Evolutionary conservation across 2,888 invertebrate species (phyloP), one percentile per base, ranked within the genome.

Genomic region (Stenoptilia bipunctidactyla): DNA sequence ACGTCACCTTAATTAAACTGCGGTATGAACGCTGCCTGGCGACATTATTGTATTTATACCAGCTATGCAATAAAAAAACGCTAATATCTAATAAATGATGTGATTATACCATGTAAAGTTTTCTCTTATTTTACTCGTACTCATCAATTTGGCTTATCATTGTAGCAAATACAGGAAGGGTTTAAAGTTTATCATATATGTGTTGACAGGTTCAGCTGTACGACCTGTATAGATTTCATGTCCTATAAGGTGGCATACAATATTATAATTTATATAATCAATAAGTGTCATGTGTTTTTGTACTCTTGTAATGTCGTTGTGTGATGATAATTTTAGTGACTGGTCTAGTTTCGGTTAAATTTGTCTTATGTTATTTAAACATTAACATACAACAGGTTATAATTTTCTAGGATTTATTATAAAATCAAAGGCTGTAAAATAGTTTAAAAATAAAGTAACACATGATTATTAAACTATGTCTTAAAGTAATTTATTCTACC

Each of bases 61-160:
- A 57, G 50, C 50, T 52, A 52, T 58, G 53, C 55, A 56, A 60
- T 56, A 54, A 30, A 30, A n/a, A 5, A 5, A 8, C 30, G 30
- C 12, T 55, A 56, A 54, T 56, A 55, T 27, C 53, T 56, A 61
- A 61, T 62, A 62, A 61, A 62, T 52, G 53, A 54, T 56, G 56
- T 61, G 56, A 60, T 60, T 59, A 61, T 59, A 58, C 55, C 53
- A 55, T 46, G 42, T 42, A 44, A 43, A 44, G 35, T 36, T 40
- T 53, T 30, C 39, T 50, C 15, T 56, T 55, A 46, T 50, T 52
- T 47, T 40, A 27, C 13, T 15, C 9, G 13, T 25, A 12, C 37
- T 25, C 30, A 14, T 6, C 15, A n/a, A 15, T 25, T 38, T 38
- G 33, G 38, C 38, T 38, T 38, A 9, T 15, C 2, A 15, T 30